These are phyloP conservation scores for Trichosurus vulpecula DNA, from an alignment of 2,797 vertebrate genomes.

Conservation along the genomic window DNA sequence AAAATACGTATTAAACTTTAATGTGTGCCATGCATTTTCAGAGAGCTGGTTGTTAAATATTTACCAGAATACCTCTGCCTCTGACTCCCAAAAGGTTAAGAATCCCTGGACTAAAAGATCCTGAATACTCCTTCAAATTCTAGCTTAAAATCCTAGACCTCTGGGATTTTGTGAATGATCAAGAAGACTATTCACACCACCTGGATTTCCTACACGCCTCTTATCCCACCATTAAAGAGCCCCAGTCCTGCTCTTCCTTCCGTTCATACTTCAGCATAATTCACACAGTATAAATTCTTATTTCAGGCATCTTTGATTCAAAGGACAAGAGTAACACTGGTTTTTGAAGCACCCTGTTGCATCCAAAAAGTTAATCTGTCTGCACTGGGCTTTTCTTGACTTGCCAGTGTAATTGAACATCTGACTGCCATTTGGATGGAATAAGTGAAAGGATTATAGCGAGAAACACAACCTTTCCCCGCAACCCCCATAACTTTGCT, in stretches of 20 bases:
- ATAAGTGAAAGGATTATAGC: conserved; percentile 71
- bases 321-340: conserved; percentile 19
- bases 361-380: conserved; percentile 51
- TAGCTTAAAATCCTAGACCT: not conserved
- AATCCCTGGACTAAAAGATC: not conserved
- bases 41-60: not conserved
- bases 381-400: conserved; percentile 60
- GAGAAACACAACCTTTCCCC: conserved; percentile 75
- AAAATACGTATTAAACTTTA: not conserved
- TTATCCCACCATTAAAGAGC: conserved; percentile 27
- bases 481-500: conserved; percentile 64
- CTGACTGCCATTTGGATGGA: conserved; percentile 78
- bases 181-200: not conserved
- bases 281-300: conserved; percentile 7
- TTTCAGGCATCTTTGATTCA: conserved; percentile 52
- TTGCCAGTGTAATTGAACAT: conserved; percentile 71
- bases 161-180: not conserved
- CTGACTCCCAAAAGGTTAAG: not conserved
- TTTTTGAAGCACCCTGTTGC: conserved; percentile 52
- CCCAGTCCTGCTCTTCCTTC: conserved; percentile 4
- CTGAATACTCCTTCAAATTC: not conserved
- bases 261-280: conserved; percentile 27
- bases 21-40: not conserved
- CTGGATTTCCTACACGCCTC: not conserved
- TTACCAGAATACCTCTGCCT: not conserved